Base-by-base conservation (phyloP, 2,797 vertebrate genomes). In the Linurgus olivaceus region DNA sequence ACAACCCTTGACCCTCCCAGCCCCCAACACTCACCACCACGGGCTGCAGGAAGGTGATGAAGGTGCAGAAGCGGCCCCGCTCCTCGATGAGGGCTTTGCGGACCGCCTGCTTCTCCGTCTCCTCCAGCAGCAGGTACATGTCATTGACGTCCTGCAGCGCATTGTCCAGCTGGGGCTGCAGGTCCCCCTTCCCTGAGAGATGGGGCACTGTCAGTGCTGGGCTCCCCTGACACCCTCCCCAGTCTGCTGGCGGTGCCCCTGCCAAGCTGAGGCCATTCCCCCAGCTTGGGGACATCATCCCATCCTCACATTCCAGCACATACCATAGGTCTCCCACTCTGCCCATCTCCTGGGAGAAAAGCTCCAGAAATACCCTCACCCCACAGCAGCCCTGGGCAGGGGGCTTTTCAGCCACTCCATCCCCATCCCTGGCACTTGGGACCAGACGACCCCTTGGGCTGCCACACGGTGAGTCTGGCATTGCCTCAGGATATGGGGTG, bases 81-180 rank as follows among this genome's bases (percentile, higher is more conserved):
- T 99, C 99, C 94, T 99, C 99, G 1, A 99, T 97, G 47, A 99
- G 99, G 5, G 99, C 99, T 84, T 98, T 98, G 96, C 99, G 99
- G 75, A 99, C 99, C 0, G 99, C 99, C 98, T 99, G 99, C 96
- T 99, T 99, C 98, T 99, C 99, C 0, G 99, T 99, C 98, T 99
- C 99, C 97, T 99, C 98, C 98, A 99, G 98, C 86, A 99, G 97
- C 94, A 99, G 98, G 96, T 99, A 99, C 98, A 99, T 97, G 97
- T 99, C 99, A 0, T 98, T 99, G 94, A 99, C 99, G 0, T 99
- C 99, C 97, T 99, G 99, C 96, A 99, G 98, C 4, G 99, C 99
- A 0, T 98, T 99, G 98, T 99, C 98, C 98, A 99, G 98, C 98
- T 99, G 99, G 13, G 99, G 99, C 96, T 99, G 99, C 94, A 99